phyloP scores from a whole-genome alignment of 2,888 invertebrate genomes.

The Acleris holmiana region DNA sequence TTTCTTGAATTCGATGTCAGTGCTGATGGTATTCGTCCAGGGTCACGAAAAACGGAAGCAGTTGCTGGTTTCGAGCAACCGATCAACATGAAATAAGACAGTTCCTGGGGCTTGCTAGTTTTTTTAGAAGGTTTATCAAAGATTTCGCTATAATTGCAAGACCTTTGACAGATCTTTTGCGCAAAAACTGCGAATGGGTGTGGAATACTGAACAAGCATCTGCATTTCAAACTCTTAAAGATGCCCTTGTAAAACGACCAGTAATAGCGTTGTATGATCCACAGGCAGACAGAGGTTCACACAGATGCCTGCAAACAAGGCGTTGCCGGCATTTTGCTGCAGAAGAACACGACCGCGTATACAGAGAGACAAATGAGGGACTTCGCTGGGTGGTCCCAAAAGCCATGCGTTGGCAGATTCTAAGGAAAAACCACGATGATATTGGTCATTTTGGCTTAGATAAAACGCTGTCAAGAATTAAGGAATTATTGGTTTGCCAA shows the following conservation, averaged over 20 bases:
- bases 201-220: not conserved
- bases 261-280: not conserved
- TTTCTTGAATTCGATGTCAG: no score
- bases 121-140: not conserved
- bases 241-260: not conserved
- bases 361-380: no score
- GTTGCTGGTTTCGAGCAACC: no score
- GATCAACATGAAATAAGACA: not conserved
- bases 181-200: not conserved
- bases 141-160: not conserved
- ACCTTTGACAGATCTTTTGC: not conserved
- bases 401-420: no score
- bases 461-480: no score
- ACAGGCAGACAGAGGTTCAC: not conserved
- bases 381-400: no score
- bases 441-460: no score
- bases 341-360: not conserved
- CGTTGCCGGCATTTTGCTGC: not conserved
- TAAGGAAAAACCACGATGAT: no score
- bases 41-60: no score
- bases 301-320: not conserved
- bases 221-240: not conserved
- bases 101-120: not conserved
- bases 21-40: no score
- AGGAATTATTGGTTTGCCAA: no score